Conservation (phyloP, 2,888 invertebrate species). For the Unio delphinus region DNA sequence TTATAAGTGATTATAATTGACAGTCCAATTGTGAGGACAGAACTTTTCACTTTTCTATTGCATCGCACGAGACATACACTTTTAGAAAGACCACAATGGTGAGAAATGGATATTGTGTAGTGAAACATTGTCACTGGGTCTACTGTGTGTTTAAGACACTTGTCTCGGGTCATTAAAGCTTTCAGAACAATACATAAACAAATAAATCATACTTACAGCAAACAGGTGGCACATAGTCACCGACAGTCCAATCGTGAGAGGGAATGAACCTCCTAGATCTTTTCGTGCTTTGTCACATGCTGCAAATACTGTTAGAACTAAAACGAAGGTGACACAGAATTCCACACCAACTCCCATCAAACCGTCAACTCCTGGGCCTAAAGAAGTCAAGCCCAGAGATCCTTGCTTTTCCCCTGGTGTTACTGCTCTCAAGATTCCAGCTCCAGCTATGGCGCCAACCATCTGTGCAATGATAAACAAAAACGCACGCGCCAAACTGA, state of each 20-base stretch:
- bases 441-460: constrained; percentile 93
- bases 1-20: neutral
- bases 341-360: constrained; percentile 88
- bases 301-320: constrained; percentile 86
- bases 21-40: neutral
- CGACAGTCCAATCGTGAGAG: constrained; percentile 87
- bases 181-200: neutral
- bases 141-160: too few species aligned
- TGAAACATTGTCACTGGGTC: too few species aligned
- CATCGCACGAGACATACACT: too few species aligned
- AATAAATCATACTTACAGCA: constrained; percentile 78
- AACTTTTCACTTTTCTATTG: neutral
- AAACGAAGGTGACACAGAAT: constrained; percentile 87
- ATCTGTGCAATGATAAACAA: constrained; percentile 92
- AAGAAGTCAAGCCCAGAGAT: constrained; percentile 84
- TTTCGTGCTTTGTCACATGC: constrained; percentile 86
- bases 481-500: constrained; percentile 81
- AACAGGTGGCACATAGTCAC: constrained; percentile 88
- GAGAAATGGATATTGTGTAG: neutral
- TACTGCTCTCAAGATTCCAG: constrained; percentile 81
- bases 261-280: constrained; percentile 84
- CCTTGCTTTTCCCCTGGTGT: constrained; percentile 78
- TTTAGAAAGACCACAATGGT: too few species aligned
- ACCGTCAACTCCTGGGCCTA: constrained; percentile 66
- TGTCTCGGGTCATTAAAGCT: neutral